Percentiles rank a stretch among this genome's conserved stretches.
Conservation (phyloP, 2,113 vertebrate genomes). For the Cebidichthys violaceus region DNA sequence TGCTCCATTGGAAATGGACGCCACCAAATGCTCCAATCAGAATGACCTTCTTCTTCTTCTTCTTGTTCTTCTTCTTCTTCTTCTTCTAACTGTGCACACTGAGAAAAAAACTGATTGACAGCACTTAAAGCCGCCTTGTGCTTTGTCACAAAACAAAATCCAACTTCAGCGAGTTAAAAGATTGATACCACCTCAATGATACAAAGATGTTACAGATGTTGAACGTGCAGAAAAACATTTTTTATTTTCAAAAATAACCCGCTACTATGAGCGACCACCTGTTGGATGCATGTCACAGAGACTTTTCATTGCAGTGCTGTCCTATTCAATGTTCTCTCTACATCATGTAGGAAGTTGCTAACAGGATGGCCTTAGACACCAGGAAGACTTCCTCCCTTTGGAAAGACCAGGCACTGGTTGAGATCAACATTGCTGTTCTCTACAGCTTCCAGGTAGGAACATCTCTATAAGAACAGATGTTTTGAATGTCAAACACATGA, state of each 20-base stretch:
- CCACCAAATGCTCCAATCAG: conserved; percentile 41
- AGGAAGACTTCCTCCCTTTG: conserved; percentile 96
- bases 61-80: too few relatives aligned
- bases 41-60: conserved; percentile 22
- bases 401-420: conserved; percentile 97
- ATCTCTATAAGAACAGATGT: not conserved
- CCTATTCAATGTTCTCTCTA: not conserved
- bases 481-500: not conserved
- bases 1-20: too few relatives aligned
- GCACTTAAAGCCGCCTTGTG: not conserved
- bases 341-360: conserved; percentile 90
- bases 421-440: conserved; percentile 97
- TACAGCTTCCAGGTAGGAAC: conserved; percentile 93
- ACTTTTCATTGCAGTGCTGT: not conserved
- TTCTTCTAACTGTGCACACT: not conserved
- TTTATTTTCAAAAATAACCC: not conserved
- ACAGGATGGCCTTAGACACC: conserved; percentile 94
- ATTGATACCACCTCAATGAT: too few relatives aligned
- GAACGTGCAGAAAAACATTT: not conserved
- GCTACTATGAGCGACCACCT: not conserved
- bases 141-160: not conserved
- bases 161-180: not conserved
- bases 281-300: not conserved
- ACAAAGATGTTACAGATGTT: not conserved
- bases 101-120: conserved; percentile 10